These are phyloP conservation scores for Heliconius erato DNA, from an alignment of 2,888 invertebrate genomes.

Conservation along the genomic window DNA sequence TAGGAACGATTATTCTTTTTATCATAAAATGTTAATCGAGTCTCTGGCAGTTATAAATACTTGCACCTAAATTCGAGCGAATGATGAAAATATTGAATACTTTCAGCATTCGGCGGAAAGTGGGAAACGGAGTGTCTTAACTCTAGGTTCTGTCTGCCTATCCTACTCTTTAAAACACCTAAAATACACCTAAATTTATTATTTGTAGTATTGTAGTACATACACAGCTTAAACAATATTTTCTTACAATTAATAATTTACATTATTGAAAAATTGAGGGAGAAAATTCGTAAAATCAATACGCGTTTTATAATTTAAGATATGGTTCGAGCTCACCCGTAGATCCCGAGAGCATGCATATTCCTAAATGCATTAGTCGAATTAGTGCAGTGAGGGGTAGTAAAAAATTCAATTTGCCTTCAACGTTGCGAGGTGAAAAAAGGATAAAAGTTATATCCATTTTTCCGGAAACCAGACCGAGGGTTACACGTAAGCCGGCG, in stretches of 20 bases:
- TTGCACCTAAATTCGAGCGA: neutral
- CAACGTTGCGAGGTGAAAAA: conserved; percentile 72
- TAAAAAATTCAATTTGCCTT: conserved; percentile 84
- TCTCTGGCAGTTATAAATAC: conserved; percentile 23
- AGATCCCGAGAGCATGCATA: conserved; percentile 67
- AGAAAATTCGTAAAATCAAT: conserved; percentile 18
- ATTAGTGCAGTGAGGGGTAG: conserved; percentile 81
- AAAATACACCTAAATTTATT: too few species aligned
- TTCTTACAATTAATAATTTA: neutral
- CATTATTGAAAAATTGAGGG: neutral
- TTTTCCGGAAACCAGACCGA: conserved; percentile 70
- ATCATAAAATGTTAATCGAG: conserved; percentile 38
- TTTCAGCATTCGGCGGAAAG: neutral
- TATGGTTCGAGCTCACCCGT: conserved; percentile 53
- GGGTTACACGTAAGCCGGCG: conserved; percentile 70
- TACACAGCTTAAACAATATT: neutral
- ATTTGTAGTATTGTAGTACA: too few species aligned
- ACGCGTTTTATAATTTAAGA: conserved; percentile 39
- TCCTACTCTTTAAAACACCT: neutral
- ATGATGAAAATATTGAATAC: too few species aligned
- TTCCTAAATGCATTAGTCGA: conserved; percentile 81
- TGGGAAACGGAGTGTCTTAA: neutral
- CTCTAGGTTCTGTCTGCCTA: neutral
- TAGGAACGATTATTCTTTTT: conserved; percentile 47
- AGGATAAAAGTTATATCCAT: conserved; percentile 80